Conservation (phyloP, 2,797 vertebrate genomes). For the Cottoperca gobio region DNA sequence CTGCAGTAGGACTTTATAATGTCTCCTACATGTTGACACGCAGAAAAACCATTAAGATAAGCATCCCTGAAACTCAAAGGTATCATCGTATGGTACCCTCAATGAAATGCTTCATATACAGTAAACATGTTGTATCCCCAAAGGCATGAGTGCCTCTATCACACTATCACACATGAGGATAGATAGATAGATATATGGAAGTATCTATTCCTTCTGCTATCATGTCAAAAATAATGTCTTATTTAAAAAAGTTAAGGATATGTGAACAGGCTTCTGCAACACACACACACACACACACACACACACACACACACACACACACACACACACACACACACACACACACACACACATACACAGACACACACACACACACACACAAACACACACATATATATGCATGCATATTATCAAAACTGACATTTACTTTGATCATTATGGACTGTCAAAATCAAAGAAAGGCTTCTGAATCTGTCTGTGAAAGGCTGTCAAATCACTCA, state of each 20-base stretch:
- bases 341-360: background rate
- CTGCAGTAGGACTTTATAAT: background rate
- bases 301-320: background rate
- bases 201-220: too few relatives aligned
- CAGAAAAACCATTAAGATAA: conserved; percentile 23
- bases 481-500: too few relatives aligned
- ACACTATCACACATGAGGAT: background rate
- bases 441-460: too few relatives aligned
- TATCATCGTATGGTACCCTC: conserved; percentile 19
- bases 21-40: background rate
- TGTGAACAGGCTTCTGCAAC: background rate
- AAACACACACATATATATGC: background rate
- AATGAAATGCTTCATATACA: conserved; percentile 16
- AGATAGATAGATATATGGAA: too few relatives aligned
- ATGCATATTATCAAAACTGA: too few relatives aligned
- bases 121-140: conserved; percentile 22
- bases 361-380: background rate
- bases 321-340: background rate
- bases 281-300: background rate
- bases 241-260: background rate
- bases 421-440: too few relatives aligned
- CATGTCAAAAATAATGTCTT: background rate
- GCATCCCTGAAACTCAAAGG: conserved; percentile 1
- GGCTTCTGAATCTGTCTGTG: too few relatives aligned
- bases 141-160: background rate